A percentile compares a stretch with the other conserved stretches of the same genome.
Evolutionary conservation across 2,113 vertebrate genomes (phyloP).

Genomic region (Pseudolaguvia tuberculata): DNA sequence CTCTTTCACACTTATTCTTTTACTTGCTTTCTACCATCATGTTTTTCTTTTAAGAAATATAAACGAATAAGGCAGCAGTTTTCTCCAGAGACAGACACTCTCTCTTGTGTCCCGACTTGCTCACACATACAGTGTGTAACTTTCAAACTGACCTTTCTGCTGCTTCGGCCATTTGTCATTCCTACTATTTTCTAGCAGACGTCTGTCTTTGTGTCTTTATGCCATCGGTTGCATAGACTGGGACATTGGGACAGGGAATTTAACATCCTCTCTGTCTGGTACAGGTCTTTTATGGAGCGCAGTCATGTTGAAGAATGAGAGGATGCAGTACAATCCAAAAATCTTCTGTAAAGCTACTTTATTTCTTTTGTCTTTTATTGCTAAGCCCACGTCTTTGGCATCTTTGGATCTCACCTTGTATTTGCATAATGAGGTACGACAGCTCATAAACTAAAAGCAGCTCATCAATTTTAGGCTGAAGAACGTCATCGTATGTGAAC

Average conservation of each 20-base stretch:
- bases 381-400: background rate
- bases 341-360: background rate
- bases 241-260: background rate
- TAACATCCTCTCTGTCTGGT: background rate
- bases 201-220: constrained; percentile 33
- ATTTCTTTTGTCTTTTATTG: background rate
- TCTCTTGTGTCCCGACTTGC: background rate
- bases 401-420: background rate
- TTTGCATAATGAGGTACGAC: constrained; percentile 11
- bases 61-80: background rate
- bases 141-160: constrained; percentile 27
- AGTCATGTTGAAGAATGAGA: background rate
- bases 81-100: background rate
- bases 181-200: constrained; percentile 9
- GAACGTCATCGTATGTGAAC: background rate
- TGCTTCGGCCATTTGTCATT: constrained; percentile 8
- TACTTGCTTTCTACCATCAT: background rate
- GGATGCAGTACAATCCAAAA: background rate
- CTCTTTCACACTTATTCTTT: background rate
- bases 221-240: constrained; percentile 2
- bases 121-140: constrained; percentile 9
- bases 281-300: constrained; percentile 1
- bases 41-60: background rate
- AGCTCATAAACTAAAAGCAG: background rate
- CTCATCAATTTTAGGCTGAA: constrained; percentile 1